Base-by-base conservation (phyloP, 2,888 invertebrate genomes). In the Asteroscopus sphinx region DNA sequence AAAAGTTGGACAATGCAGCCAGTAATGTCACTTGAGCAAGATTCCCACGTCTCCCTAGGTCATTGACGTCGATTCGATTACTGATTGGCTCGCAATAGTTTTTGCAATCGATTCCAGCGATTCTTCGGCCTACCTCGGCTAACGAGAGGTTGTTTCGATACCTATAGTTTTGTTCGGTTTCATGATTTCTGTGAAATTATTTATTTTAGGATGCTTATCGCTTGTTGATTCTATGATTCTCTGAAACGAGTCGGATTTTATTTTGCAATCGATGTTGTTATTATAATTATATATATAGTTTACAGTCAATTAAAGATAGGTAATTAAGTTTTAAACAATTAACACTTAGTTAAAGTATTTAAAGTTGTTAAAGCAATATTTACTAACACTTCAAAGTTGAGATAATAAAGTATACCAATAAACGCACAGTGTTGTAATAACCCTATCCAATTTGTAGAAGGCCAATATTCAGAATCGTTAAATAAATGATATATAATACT, bases 41-140 rank as follows among this genome's bases (percentile, higher is more conserved):
- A 91, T 92, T 92, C 92, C 91, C 92, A 92, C 92, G 89, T 89
- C 81, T 68, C 47, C 57, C 73, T 77, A 75, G 92, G 92, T 91
- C 92, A 83, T 85, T 90, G 92, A 92, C 92, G 86, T 77, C 57
- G 79, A 48, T 41, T 58, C 63, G 45, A 45, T 64, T 58, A 86
- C 87, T 88, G 90, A 91, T 90, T 82, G 87, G 79, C 74, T 61
- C 70, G 75, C 76, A 81, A 73, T 66, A 57, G 73, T 86, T 89
- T 88, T 90, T 89, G 80, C 77, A 56, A 83, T 85, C 82, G 86
- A 89, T 90, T 86, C 89, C 68, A 40, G 69, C 74, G 73, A 85
- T 86, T 74, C 86, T 77, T 69, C 76, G 67, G 77, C 79, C 81
- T 84, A 79, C 83, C 78, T 76, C 76, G 77, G 71, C 83, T 91